Evolutionary conservation across 2,113 vertebrate species (phyloP).

Genomic region (Parotia lawesii): DNA sequence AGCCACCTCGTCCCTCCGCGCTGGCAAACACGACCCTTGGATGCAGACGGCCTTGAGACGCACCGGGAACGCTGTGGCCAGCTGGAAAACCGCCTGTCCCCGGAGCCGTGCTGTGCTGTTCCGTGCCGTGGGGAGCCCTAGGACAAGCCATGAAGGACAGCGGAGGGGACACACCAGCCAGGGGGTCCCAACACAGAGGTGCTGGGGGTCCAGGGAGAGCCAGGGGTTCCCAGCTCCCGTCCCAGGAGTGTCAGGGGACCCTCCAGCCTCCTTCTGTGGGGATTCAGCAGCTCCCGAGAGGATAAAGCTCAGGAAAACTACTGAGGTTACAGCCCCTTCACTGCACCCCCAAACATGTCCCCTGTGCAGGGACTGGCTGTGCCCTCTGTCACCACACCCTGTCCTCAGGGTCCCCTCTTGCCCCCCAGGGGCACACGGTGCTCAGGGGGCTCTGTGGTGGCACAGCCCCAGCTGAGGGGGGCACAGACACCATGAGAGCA

Average conservation of each 20-base stretch:
- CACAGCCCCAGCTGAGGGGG: not conserved
- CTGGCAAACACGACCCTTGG: not conserved
- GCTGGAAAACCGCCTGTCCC: not conserved
- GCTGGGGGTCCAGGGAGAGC: not conserved
- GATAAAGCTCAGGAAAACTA: not conserved
- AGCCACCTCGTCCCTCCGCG: not conserved
- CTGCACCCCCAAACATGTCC: not conserved
- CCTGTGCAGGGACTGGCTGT: no score
- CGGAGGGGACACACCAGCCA: rapidly evolving
- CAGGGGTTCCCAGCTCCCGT: rapidly evolving
- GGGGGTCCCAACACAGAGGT: rapidly evolving
- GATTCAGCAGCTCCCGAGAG: not conserved
- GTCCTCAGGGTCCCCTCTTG: rapidly evolving
- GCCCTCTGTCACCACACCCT: not conserved
- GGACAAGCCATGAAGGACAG: not conserved
- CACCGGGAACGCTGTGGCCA: not conserved
- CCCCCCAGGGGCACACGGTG: no score
- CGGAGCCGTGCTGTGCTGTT: not conserved
- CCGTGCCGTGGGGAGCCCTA: not conserved
- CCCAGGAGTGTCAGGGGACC: not conserved
- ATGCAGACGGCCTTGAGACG: not conserved
- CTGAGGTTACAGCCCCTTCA: rapidly evolving
- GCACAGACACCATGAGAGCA: not conserved
- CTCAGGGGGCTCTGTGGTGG: not conserved
- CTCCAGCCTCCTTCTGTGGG: not conserved